These are phyloP conservation scores for Brienomyrus longianalis DNA, from an alignment of 2,113 vertebrate genomes.

Conservation along the genomic window DNA sequence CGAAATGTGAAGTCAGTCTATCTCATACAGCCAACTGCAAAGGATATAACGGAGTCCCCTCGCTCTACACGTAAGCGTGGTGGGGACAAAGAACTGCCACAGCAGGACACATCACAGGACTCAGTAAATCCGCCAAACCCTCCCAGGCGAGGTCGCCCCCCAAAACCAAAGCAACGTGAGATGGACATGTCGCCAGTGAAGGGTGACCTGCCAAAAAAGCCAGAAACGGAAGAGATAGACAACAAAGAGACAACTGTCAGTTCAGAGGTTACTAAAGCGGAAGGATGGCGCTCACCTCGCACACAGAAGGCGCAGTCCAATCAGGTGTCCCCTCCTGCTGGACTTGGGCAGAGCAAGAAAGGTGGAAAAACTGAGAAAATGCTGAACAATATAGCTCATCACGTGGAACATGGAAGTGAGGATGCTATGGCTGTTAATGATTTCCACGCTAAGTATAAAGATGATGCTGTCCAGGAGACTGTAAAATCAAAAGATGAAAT, in stretches of 20 bases:
- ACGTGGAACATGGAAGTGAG: conserved; percentile 50
- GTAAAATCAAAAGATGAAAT: conserved; percentile 56
- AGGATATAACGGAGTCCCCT: conserved; percentile 71
- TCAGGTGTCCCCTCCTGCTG: conserved; percentile 47
- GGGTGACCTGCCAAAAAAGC: conserved; percentile 57
- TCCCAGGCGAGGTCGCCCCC: conserved; percentile 77
- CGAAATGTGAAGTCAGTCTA: conserved; percentile 90
- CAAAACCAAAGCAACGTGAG: conserved; percentile 73
- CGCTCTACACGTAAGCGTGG: conserved; percentile 76
- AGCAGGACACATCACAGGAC: conserved; percentile 56
- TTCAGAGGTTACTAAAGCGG: conserved; percentile 62
- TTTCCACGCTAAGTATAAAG: conserved; percentile 39
- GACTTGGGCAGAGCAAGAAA: conserved; percentile 61
- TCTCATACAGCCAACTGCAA: conserved; percentile 60
- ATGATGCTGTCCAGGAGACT: conserved; percentile 33
- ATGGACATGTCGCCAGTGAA: conserved; percentile 69
- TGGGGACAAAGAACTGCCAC: conserved; percentile 67
- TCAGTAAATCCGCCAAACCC: conserved; percentile 48
- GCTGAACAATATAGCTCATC: conserved; percentile 48
- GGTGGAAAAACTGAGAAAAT: conserved; percentile 65
- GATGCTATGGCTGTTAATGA: conserved; percentile 42
- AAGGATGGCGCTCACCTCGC: conserved; percentile 51
- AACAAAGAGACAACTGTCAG: conserved; percentile 66
- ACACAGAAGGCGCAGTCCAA: conserved; percentile 58
- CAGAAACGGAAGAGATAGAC: conserved; percentile 71